Evolutionary conservation across 2,888 invertebrate genomes (phyloP), one percentile per base, ranked within the genome.

Genomic region (Eristalis tenax): DNA sequence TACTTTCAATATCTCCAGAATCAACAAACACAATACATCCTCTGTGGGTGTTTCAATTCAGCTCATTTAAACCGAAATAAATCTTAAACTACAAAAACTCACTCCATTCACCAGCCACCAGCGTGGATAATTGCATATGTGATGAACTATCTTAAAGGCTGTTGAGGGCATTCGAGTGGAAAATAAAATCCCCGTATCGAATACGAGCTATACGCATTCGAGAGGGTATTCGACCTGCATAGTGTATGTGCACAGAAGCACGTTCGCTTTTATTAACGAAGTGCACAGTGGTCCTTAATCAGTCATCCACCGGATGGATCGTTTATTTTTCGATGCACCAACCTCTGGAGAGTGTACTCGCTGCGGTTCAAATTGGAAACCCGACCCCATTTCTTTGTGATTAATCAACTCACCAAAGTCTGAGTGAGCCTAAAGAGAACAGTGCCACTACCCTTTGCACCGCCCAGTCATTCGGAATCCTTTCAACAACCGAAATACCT

Each of bases 401-500:
- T 50, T 68, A 74, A 74, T 74, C 63, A 80, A 68, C 50, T 56
- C 38, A 40, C 18, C 35, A 10, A 63, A 73, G 59, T 23, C 65
- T 64, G 35, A 6, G 40, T 26, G 50, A 57, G 56, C 32, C 28
- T 23, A 22, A 50, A 50, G 50, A 50, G 50, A 50, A 18, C 50
- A n/a, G n/a, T 50, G 18, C 18, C 50, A 18, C 18, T 50, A 18
- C 18, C 50, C 18, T 50, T 50, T n/a, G 50, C 50, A 8, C 50
- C 8, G 8, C n/a, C 13, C 64, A 32, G 15, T 65, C 65, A 43
- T 26, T 23, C 35, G 70, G 59, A n/a, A 76, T 3, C n/a, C 66
- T 76, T 73, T 80, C 70, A 71, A 80, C 40, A 80, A 76, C 64
- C 75, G 40, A 83, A 73, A 74, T 50, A 56, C 43, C 75, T 56